These are phyloP conservation scores for Todiramphus chloris DNA, from an alignment of 2,113 vertebrate species.

Conservation along the genomic window DNA sequence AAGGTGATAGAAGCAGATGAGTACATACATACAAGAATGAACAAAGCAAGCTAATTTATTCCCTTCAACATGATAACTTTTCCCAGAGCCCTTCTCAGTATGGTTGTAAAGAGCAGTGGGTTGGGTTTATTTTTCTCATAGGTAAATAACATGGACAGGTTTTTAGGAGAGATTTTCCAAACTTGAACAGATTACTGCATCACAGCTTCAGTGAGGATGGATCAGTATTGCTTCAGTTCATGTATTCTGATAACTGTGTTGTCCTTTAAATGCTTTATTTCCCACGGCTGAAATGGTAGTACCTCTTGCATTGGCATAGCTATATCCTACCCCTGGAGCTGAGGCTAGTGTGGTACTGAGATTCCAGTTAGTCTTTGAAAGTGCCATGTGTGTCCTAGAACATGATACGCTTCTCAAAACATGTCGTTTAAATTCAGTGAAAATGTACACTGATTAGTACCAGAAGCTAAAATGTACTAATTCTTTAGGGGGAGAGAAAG, in stretches of 20 bases:
- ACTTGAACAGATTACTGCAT: neutral
- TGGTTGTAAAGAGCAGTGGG: neutral
- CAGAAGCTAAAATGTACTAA: neutral
- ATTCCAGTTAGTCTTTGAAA: neutral
- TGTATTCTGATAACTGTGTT: neutral
- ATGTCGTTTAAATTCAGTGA: neutral
- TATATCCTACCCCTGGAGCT: neutral
- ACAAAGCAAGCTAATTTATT: constrained; percentile 9
- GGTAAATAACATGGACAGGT: neutral
- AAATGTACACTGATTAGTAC: neutral
- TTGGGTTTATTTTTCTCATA: neutral
- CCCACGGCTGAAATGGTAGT: neutral
- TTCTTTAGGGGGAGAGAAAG: neutral
- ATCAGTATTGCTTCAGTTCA: neutral
- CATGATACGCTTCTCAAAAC: neutral
- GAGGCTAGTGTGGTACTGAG: neutral
- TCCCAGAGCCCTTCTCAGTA: neutral
- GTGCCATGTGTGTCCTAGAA: neutral
- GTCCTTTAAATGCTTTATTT: neutral
- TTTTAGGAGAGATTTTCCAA: no score
- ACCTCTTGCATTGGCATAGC: neutral
- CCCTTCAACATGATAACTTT: neutral
- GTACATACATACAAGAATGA: neutral
- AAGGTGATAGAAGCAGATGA: neutral
- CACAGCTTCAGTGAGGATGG: neutral